Conservation (phyloP, 2,113 vertebrate genomes). For the Syngnathus scovelli region DNA sequence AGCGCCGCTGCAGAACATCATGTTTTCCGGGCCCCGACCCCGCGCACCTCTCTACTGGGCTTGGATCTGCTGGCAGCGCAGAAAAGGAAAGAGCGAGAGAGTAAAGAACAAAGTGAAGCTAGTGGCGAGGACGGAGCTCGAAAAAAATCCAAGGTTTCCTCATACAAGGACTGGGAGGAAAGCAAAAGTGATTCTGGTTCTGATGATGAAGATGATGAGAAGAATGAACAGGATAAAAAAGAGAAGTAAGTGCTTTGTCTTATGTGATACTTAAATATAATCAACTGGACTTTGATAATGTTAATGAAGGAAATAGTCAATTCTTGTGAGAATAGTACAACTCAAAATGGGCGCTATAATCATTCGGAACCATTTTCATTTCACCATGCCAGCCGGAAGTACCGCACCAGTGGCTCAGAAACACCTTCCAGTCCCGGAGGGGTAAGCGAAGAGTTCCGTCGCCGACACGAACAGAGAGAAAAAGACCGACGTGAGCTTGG, state of each 20-base stretch:
- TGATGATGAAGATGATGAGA: slow-evolving; percentile 69
- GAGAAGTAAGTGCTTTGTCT: slow-evolving; percentile 72
- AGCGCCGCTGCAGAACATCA: slow-evolving; percentile 81
- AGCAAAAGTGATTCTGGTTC: slow-evolving; percentile 79
- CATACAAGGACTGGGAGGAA: slow-evolving; percentile 89
- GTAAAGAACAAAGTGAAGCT: slow-evolving; percentile 68
- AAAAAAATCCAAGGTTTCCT: slow-evolving; percentile 81
- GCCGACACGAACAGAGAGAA: slow-evolving; percentile 86
- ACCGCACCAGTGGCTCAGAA: slow-evolving; percentile 87
- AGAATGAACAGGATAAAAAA: slow-evolving; percentile 60
- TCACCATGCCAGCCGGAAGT: slow-evolving; percentile 71
- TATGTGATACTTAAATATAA: not conserved
- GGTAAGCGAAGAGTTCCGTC: slow-evolving; percentile 91
- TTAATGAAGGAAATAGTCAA: too few relatives aligned
- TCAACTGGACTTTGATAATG: too few relatives aligned
- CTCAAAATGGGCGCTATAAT: not conserved
- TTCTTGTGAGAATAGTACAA: too few relatives aligned
- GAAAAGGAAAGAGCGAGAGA: slow-evolving; percentile 87
- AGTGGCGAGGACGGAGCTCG: slow-evolving; percentile 49
- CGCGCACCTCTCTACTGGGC: slow-evolving; percentile 85
- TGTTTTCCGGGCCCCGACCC: slow-evolving; percentile 87
- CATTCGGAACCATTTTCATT: not conserved
- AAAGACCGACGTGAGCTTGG: slow-evolving; percentile 87
- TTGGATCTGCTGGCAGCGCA: slow-evolving; percentile 90
- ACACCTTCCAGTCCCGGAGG: slow-evolving; percentile 93